These are phyloP conservation scores for Nomada goodeniana DNA, from an alignment of 2,888 invertebrate genomes.

Conservation along the genomic window DNA sequence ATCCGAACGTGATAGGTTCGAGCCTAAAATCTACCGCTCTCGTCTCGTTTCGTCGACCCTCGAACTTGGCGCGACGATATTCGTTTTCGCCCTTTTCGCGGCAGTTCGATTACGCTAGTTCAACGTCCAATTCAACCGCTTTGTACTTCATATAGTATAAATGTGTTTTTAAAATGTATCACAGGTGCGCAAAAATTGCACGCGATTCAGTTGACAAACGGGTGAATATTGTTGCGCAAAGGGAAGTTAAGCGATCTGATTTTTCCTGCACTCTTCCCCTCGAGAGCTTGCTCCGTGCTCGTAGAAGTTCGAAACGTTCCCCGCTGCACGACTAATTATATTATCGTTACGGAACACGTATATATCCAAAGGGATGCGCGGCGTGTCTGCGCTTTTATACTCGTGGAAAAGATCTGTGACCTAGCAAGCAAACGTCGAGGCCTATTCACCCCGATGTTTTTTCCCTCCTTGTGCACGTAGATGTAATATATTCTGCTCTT, in stretches of 20 bases:
- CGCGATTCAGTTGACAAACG: no score
- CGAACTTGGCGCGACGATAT: neutral
- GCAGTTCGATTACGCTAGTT: no score
- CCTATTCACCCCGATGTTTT: slow-evolving; percentile 52
- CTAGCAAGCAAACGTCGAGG: slow-evolving; percentile 35
- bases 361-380: neutral
- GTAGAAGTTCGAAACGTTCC: slow-evolving; percentile 14
- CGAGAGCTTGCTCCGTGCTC: neutral
- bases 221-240: no score
- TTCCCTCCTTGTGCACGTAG: slow-evolving; percentile 42
- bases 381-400: neutral
- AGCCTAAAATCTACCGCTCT: neutral
- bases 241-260: no score
- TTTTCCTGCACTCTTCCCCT: neutral
- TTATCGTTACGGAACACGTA: slow-evolving; percentile 39
- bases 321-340: slow-evolving; percentile 15
- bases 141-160: no score
- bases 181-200: no score
- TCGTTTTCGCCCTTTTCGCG: no score
- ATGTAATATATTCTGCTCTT: slow-evolving; percentile 58
- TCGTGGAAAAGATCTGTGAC: slow-evolving; percentile 25
- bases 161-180: no score
- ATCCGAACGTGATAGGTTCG: slow-evolving; percentile 38
- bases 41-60: neutral
- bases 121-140: no score